phyloP scores from a whole-genome alignment of 1,140 invertebrate species.

The Oppia nitens region DNA sequence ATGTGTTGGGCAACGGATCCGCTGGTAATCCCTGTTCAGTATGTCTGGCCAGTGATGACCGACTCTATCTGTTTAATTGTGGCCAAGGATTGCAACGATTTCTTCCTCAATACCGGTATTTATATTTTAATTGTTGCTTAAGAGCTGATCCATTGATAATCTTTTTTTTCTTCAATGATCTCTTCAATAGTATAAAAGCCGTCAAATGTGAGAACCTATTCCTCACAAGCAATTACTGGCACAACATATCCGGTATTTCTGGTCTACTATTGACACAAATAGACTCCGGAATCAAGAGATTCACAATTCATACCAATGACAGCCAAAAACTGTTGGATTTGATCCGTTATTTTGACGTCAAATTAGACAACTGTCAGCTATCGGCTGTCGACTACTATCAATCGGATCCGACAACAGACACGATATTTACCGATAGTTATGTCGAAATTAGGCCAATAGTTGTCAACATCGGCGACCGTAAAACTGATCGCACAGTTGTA shows the following conservation, averaged over 20 bases:
- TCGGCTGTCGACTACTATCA: background rate
- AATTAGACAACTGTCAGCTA: background rate
- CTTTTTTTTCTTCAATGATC: background rate
- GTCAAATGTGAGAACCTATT: slow-evolving; percentile 67
- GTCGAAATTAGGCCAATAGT: no score
- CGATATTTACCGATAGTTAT: background rate
- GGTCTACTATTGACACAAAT: slow-evolving; percentile 65
- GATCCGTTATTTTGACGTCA: slow-evolving; percentile 6
- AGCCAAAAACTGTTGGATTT: background rate
- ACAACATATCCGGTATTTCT: slow-evolving; percentile 61
- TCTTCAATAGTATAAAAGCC: slow-evolving; percentile 41
- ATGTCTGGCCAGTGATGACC: slow-evolving; percentile 16
- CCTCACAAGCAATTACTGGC: slow-evolving; percentile 63
- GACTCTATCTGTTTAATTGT: slow-evolving; percentile 61
- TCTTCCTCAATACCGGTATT: slow-evolving; percentile 48
- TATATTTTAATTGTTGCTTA: background rate
- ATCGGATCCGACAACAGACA: background rate
- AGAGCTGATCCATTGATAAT: background rate
- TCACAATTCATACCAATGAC: slow-evolving; percentile 65
- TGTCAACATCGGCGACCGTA: no score
- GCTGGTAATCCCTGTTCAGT: slow-evolving; percentile 14
- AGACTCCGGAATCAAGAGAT: slow-evolving; percentile 54
- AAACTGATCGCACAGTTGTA: background rate
- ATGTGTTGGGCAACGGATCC: slow-evolving; percentile 18
- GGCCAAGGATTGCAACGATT: slow-evolving; percentile 76